These are phyloP conservation scores for Silurus aristotelis DNA, from an alignment of 2,797 vertebrate genomes.

Conservation along the genomic window DNA sequence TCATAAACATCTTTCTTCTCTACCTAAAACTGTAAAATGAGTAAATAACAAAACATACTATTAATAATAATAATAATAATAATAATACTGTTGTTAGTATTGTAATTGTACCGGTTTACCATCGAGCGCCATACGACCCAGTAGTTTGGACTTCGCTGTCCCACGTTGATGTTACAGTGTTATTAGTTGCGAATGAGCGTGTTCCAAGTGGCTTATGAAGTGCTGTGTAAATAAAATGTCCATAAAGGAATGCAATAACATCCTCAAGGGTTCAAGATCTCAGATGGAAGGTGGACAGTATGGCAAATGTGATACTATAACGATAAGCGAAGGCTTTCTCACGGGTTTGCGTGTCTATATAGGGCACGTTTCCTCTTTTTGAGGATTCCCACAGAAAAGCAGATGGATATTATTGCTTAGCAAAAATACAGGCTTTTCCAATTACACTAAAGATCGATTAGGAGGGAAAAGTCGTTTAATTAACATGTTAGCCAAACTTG, in stretches of 20 bases:
- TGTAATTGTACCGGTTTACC: background rate
- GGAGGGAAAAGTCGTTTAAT: too few species aligned
- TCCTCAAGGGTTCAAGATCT: background rate
- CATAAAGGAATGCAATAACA: constrained; percentile 2
- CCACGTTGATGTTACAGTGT: background rate
- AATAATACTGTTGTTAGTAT: background rate
- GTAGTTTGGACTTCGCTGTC: background rate
- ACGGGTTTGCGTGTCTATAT: too few species aligned
- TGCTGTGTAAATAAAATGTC: constrained; percentile 9
- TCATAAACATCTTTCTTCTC: background rate
- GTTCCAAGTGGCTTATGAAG: background rate
- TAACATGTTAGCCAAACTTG: background rate
- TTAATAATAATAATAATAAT: background rate
- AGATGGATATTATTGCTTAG: background rate
- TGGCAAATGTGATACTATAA: background rate
- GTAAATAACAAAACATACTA: background rate
- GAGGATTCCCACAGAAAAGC: background rate
- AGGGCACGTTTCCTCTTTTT: background rate
- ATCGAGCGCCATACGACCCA: background rate
- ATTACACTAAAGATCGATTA: background rate
- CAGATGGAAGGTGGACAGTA: background rate
- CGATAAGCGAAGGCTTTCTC: background rate
- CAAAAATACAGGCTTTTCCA: background rate
- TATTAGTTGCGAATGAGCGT: background rate
- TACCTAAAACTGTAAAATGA: background rate